phyloP scores from a whole-genome alignment of 2,888 invertebrate genomes.

The Escarpia spicata region DNA sequence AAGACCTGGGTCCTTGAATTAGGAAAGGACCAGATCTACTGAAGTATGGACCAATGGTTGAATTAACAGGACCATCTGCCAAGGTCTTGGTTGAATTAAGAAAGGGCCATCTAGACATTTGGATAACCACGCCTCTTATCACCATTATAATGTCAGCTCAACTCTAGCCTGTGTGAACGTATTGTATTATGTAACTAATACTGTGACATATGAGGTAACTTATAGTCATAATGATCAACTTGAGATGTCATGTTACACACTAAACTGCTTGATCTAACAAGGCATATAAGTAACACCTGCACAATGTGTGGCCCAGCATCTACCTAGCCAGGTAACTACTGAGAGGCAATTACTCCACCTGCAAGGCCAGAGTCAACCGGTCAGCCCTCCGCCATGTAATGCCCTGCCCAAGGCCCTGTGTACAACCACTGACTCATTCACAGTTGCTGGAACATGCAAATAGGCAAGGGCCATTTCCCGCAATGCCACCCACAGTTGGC shows the following conservation, averaged over 20 bases:
- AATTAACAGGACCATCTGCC: neutral
- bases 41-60: no score
- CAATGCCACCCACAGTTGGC: neutral
- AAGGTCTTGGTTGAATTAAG: neutral
- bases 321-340: neutral
- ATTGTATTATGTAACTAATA: no score
- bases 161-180: no score
- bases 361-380: neutral
- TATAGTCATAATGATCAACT: neutral
- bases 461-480: neutral
- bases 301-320: neutral
- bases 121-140: neutral
- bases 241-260: neutral
- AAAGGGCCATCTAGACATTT: neutral
- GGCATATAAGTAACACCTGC: neutral
- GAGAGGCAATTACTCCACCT: neutral
- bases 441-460: neutral
- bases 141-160: neutral
- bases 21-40: no score
- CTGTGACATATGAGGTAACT: neutral
- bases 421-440: neutral
- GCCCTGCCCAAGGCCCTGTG: neutral
- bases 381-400: neutral
- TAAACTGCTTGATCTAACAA: neutral
- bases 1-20: no score